Base-by-base conservation (phyloP, 2,113 vertebrate species). In the Brachypodius melanocephalos region DNA sequence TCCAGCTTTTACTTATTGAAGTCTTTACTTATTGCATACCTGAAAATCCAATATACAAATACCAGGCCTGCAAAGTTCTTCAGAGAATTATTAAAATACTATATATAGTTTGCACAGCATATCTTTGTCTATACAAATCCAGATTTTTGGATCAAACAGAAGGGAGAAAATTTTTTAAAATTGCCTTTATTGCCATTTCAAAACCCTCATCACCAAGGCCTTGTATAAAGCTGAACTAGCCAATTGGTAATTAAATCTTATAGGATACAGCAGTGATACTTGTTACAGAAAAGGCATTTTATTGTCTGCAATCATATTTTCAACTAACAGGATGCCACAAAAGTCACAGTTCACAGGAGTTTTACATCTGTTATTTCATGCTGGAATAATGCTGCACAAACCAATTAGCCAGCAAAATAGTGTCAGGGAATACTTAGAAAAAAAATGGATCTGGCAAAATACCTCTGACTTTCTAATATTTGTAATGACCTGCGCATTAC, bases 171-270 rank as follows among this genome's bases (percentile, higher is more conserved):
- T 2, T 9, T 18, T 54, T 82, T 82, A 63, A 79, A 95, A 6
- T 10, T 75, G 20, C 9, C 8, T 82, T 88, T 85, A 59, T 52
- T 82, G 20, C 17, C 22, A 42, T 75, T 17, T 19, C 62, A 82
- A 88, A 87, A 8, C 28, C 22, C 7, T 71, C 20, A 32, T 80
- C 49, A 85, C 55, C 55, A 93, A 89, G 54, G 51, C 17, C 63
- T 73, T 58, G 14, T 49, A 88, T 69, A 57, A 83, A 76, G 49
- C 31, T 65, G 49, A 90, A 68, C 25, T 52, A 88, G 58, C 36
- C 45, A 73, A 80, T 90, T 83, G 88, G 42, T 73, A 88, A 88
- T 95, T 92, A 90, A 83, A 86, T 90, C 62, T 83, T 92, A 69
- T 14, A 76, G n/a, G 15, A 57, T 43, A 83, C 8, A 76, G 19